A percentile compares a stretch with the other conserved stretches of the same genome.
These are phyloP conservation scores for Paraescarpia echinospica DNA, from an alignment of 1,140 invertebrate genomes.

Conservation along the genomic window DNA sequence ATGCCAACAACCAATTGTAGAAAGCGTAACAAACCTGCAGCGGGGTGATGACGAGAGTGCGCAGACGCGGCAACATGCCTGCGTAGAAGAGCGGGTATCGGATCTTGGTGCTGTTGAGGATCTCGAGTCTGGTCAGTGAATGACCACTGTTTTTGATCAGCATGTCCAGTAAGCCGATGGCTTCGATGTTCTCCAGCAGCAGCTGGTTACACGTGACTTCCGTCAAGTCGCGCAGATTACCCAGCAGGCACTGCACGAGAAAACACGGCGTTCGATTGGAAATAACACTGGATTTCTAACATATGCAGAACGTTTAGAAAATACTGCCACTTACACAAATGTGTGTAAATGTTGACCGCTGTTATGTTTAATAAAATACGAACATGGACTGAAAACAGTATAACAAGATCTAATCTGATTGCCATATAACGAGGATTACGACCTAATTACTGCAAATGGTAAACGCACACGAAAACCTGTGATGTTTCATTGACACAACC, in stretches of 20 bases:
- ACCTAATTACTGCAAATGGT: no score
- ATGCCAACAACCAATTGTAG: neutral
- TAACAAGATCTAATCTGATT: no score
- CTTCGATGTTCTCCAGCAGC: conserved; percentile 68
- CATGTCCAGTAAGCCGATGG: conserved; percentile 69
- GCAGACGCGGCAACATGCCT: conserved; percentile 74
- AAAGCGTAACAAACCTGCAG: conserved; percentile 40
- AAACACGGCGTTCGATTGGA: neutral
- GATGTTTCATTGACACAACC: no score
- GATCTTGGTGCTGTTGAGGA: conserved; percentile 77
- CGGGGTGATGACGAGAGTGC: conserved; percentile 69
- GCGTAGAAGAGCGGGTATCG: conserved; percentile 75
- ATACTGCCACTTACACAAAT: neutral
- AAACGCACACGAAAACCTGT: no score
- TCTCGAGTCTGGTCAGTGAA: conserved; percentile 66
- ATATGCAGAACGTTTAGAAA: neutral
- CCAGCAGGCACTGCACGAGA: conserved; percentile 65
- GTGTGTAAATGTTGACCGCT: no score
- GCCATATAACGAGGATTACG: no score
- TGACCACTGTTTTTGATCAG: conserved; percentile 66
- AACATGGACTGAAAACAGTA: no score
- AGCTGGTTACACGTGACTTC: conserved; percentile 75
- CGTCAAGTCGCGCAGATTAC: conserved; percentile 67
- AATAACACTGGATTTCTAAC: neutral
- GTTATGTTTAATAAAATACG: no score